These are phyloP conservation scores for Pammene aurita DNA, from an alignment of 2,888 invertebrate genomes.

Conservation along the genomic window DNA sequence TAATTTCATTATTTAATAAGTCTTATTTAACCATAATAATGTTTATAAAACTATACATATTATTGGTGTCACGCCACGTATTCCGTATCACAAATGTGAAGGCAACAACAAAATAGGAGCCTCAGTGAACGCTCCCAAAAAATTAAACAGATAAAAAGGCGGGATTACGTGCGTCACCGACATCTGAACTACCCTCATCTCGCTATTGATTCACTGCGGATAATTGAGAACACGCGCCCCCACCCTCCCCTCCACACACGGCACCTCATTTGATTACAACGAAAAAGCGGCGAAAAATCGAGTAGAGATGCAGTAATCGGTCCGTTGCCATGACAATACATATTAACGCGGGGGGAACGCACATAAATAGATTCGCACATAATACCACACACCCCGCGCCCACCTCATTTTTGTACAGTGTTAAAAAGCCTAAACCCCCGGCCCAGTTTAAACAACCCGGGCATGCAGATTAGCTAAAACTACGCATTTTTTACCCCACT, in stretches of 20 bases:
- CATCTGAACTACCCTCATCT: slow-evolving; percentile 81
- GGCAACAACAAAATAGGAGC: slow-evolving; percentile 12
- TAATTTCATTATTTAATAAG: no score
- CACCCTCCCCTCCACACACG: slow-evolving; percentile 63
- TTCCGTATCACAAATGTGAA: neutral
- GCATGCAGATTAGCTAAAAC: slow-evolving; percentile 86
- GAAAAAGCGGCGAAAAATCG: slow-evolving; percentile 83
- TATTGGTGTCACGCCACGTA: no score
- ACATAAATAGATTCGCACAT: slow-evolving; percentile 82
- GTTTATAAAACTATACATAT: no score
- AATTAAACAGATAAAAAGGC: slow-evolving; percentile 70
- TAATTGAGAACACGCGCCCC: slow-evolving; percentile 83
- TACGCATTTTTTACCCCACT: slow-evolving; percentile 86
- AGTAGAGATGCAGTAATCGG: slow-evolving; percentile 81
- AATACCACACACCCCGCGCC: slow-evolving; percentile 75
- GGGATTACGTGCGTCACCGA: slow-evolving; percentile 68
- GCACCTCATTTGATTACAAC: slow-evolving; percentile 84
- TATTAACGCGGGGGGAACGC: slow-evolving; percentile 74
- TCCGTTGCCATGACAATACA: slow-evolving; percentile 77
- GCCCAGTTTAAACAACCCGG: slow-evolving; percentile 57
- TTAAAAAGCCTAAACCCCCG: slow-evolving; percentile 79
- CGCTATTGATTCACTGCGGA: slow-evolving; percentile 83
- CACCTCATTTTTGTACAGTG: slow-evolving; percentile 79
- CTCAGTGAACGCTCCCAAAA: slow-evolving; percentile 48
- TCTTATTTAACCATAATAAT: no score